Evolutionary conservation across 2,113 vertebrate species (phyloP).

Genomic region (Stegastes partitus): DNA sequence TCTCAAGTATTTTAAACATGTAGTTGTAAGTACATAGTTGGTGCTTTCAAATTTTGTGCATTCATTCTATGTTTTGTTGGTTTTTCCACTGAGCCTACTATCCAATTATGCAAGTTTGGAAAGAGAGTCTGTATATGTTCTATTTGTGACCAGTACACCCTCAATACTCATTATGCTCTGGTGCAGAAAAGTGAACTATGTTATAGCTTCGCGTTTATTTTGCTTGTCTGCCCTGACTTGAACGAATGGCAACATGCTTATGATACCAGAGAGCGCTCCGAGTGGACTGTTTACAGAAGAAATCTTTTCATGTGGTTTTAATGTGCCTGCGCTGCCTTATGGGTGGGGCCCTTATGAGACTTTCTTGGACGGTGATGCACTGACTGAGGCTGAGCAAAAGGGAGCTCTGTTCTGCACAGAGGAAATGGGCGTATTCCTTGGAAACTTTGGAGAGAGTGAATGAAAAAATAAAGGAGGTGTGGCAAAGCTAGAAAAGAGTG

Average conservation of each 20-base stretch:
- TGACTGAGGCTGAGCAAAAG: constrained; percentile 62
- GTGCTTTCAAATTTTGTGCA: too few relatives aligned
- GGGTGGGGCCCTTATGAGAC: constrained; percentile 73
- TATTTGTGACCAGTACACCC: constrained; percentile 14
- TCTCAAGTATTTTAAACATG: too few relatives aligned
- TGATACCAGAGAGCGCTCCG: constrained; percentile 7
- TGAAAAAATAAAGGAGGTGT: constrained; percentile 66
- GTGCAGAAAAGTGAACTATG: constrained; percentile 45
- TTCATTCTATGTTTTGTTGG: too few relatives aligned
- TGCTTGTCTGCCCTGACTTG: constrained; percentile 17
- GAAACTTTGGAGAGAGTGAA: constrained; percentile 74
- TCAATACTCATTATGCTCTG: constrained; percentile 19
- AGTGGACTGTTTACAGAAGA: constrained; percentile 54
- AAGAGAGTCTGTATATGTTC: background rate
- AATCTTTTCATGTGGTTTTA: constrained; percentile 69
- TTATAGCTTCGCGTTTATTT: constrained; percentile 54
- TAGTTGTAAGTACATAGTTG: too few relatives aligned
- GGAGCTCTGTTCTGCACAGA: constrained; percentile 75
- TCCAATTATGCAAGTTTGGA: too few relatives aligned
- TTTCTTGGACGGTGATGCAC: constrained; percentile 65
- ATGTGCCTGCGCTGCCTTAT: constrained; percentile 46
- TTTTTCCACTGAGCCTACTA: too few relatives aligned
- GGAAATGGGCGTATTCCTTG: constrained; percentile 82
- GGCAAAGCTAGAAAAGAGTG: constrained; percentile 46
- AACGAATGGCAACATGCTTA: constrained; percentile 24